These are phyloP conservation scores for Psilopogon haemacephalus DNA, from an alignment of 2,113 vertebrate genomes.

Conservation along the genomic window DNA sequence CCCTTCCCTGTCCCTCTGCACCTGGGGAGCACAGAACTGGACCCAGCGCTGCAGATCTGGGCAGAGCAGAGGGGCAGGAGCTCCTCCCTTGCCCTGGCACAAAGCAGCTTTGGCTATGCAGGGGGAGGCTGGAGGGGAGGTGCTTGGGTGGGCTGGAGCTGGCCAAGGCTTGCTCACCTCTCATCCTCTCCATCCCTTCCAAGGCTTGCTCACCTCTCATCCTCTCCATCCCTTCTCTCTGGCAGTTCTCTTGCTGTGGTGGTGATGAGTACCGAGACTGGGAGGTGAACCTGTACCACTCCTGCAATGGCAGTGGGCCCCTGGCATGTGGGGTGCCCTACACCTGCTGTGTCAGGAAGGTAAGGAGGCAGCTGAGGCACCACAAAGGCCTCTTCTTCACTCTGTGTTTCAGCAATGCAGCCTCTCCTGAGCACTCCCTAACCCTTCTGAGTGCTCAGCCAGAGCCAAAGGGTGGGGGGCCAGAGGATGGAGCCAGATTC, in stretches of 20 bases:
- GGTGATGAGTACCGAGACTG: slow-evolving; percentile 89
- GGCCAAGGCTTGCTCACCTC: rapidly evolving
- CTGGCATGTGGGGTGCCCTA: slow-evolving; percentile 89
- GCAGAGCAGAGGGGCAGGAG: too few species aligned
- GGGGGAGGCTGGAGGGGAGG: neutral
- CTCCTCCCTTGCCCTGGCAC: too few species aligned
- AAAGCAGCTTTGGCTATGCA: too few species aligned
- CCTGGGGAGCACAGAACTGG: too few species aligned
- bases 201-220: rapidly evolving
- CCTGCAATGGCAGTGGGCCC: slow-evolving; percentile 83
- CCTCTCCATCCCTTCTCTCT: neutral
- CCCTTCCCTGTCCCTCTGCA: too few species aligned
- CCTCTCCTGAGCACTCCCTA: too few species aligned
- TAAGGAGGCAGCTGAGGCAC: slow-evolving; percentile 50
- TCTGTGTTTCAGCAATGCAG: neutral
- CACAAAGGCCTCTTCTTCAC: neutral
- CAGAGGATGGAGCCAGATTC: too few species aligned
- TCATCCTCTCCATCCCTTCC: neutral
- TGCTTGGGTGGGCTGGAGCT: neutral
- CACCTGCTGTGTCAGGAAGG: slow-evolving; percentile 83
- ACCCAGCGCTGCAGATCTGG: too few species aligned
- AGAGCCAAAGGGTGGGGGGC: too few species aligned
- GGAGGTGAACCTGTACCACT: slow-evolving; percentile 88
- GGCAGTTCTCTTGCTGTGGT: slow-evolving; percentile 89
- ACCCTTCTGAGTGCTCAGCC: too few species aligned